Conservation (phyloP, 1,140 invertebrate species). For the Nixonia krombeini region DNA sequence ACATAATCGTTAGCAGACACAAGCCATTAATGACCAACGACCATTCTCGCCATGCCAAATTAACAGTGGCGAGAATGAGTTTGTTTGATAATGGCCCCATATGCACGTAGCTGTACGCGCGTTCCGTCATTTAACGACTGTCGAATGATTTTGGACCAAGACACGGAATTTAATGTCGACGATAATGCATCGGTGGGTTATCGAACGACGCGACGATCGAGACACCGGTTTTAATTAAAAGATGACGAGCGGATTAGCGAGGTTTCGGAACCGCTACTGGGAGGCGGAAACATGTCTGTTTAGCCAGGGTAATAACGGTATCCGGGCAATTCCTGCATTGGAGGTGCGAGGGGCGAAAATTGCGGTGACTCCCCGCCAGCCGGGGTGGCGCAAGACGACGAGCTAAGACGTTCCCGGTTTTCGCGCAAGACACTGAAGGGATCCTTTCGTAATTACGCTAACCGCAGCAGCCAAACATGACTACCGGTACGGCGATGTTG, state of each 20-base stretch:
- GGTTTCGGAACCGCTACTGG: constrained; percentile 18
- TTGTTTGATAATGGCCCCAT: constrained; percentile 40
- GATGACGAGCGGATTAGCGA: constrained; percentile 36
- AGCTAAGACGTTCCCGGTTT: constrained; percentile 67
- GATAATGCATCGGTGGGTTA: too few species aligned
- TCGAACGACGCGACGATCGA: constrained; percentile 16
- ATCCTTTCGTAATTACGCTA: constrained; percentile 69
- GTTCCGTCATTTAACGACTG: too few species aligned
- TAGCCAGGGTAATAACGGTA: constrained; percentile 53
- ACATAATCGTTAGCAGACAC: constrained; percentile 70
- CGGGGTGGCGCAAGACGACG: constrained; percentile 44
- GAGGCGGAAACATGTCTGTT: constrained; percentile 35
- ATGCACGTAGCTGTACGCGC: too few species aligned
- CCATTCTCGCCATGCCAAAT: constrained; percentile 64
- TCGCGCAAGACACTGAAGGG: constrained; percentile 58
- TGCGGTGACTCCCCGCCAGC: constrained; percentile 32
- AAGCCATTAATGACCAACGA: constrained; percentile 66
- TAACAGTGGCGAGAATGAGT: constrained; percentile 50
- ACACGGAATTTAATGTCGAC: too few species aligned
- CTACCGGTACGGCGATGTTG: constrained; percentile 48
- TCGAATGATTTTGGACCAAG: too few species aligned
- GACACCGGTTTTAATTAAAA: constrained; percentile 37
- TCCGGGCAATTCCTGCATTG: constrained; percentile 54
- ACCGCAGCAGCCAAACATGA: constrained; percentile 66
- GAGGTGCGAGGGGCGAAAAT: constrained; percentile 41